A percentile compares a stretch with the other conserved stretches of the same genome.
These are phyloP conservation scores for Okamejei kenojei DNA, from an alignment of 2,797 vertebrate species.

Conservation along the genomic window DNA sequence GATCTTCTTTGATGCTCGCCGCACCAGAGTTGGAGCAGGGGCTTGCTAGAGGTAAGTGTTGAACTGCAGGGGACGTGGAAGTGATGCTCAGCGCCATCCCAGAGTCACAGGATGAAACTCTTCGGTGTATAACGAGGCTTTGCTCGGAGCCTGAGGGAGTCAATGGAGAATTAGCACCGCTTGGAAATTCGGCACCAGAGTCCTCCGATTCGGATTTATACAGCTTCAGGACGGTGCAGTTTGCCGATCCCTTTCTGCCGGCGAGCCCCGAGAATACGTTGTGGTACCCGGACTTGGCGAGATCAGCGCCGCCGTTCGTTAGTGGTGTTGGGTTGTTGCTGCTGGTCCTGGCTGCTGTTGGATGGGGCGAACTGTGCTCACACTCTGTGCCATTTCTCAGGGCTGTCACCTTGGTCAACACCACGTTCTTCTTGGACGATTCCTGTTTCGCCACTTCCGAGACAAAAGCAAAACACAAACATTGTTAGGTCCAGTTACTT, in stretches of 20 bases:
- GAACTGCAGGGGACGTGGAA: slow-evolving; percentile 52
- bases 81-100: slow-evolving; percentile 57
- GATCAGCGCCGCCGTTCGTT: slow-evolving; percentile 37
- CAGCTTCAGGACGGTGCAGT: slow-evolving; percentile 52
- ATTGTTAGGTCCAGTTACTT: background rate
- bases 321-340: background rate
- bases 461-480: slow-evolving; percentile 42
- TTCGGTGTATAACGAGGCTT: slow-evolving; percentile 75
- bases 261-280: slow-evolving; percentile 53
- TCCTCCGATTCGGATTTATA: slow-evolving; percentile 81
- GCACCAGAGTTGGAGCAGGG: slow-evolving; percentile 45
- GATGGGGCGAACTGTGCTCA: slow-evolving; percentile 43
- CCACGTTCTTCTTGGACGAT: slow-evolving; percentile 63
- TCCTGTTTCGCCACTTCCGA: slow-evolving; percentile 62
- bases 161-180: slow-evolving; percentile 73
- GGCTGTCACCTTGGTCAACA: slow-evolving; percentile 77
- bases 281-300: slow-evolving; percentile 51
- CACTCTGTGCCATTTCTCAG: slow-evolving; percentile 56
- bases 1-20: slow-evolving; percentile 41
- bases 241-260: slow-evolving; percentile 46
- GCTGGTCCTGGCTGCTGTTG: slow-evolving; percentile 44
- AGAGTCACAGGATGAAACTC: slow-evolving; percentile 73
- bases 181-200: slow-evolving; percentile 74
- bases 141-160: slow-evolving; percentile 70
- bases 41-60: slow-evolving; percentile 47